Percentiles rank a stretch among this genome's conserved stretches.
These are phyloP conservation scores for Phataginus tetradactyla DNA, from an alignment of 2,797 vertebrate genomes.

Conservation along the genomic window DNA sequence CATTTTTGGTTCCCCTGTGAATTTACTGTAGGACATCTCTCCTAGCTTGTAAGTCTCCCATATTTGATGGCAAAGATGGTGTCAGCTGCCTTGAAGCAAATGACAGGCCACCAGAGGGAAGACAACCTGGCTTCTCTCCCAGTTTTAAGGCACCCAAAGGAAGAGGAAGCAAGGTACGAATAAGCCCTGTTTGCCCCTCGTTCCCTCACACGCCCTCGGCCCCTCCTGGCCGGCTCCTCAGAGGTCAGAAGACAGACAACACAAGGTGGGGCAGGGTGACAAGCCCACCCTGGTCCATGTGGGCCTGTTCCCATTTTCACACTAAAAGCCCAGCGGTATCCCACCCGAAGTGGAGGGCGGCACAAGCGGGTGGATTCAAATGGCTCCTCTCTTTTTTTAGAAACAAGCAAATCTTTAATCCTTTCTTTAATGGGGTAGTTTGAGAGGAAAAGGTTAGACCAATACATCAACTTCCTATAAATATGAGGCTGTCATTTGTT, in stretches of 20 bases:
- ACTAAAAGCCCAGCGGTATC: neutral
- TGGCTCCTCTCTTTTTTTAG: neutral
- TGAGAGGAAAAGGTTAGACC: conserved; percentile 59
- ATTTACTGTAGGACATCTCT: neutral
- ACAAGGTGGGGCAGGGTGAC: neutral
- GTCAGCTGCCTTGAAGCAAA: neutral
- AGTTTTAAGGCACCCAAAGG: neutral
- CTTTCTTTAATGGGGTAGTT: conserved; percentile 9
- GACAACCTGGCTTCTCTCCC: neutral
- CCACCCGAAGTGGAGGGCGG: neutral
- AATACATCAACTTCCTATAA: conserved; percentile 50
- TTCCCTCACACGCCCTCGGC: neutral
- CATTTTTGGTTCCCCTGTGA: neutral
- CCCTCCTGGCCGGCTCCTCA: neutral
- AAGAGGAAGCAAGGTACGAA: neutral
- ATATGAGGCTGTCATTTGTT: conserved; percentile 21
- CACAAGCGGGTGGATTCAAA: neutral
- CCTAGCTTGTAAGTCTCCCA: neutral
- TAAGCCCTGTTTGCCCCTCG: neutral
- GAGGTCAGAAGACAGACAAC: neutral
- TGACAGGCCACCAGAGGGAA: neutral
- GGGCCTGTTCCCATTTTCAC: neutral
- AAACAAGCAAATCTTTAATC: conserved; percentile 62
- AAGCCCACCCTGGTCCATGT: neutral
- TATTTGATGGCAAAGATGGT: neutral